Evolutionary conservation across 2,113 vertebrate species (phyloP).

Genomic region (Athene noctua): DNA sequence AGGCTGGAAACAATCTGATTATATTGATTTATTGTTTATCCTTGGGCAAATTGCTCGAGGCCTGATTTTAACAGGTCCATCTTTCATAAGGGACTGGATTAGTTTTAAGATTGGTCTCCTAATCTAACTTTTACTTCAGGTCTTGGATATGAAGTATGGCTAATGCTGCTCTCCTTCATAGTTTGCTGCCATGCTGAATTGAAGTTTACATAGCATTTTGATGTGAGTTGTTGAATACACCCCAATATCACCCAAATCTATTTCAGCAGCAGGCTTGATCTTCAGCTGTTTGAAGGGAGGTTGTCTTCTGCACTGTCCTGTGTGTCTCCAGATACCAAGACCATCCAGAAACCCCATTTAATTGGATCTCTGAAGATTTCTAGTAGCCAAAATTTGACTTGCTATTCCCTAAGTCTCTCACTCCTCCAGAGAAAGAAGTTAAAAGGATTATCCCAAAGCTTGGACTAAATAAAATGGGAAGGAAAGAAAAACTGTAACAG

Average conservation of each 20-base stretch:
- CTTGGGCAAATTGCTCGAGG: neutral
- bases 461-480: neutral
- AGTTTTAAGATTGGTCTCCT: neutral
- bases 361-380: neutral
- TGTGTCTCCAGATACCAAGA: neutral
- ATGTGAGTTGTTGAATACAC: neutral
- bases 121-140: neutral
- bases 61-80: neutral
- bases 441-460: neutral
- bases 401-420: accelerated
- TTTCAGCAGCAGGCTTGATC: neutral
- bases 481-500: neutral
- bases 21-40: neutral
- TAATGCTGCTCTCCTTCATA: neutral
- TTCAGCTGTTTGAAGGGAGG: neutral
- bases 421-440: neutral
- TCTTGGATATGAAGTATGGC: neutral
- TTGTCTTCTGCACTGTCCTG: neutral
- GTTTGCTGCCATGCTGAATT: neutral
- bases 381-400: neutral
- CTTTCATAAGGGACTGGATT: neutral
- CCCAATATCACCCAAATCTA: neutral
- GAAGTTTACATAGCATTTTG: neutral
- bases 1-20: neutral
- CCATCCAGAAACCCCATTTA: neutral